These are phyloP conservation scores for Candoia aspera DNA, from an alignment of 2,113 vertebrate genomes.

Conservation along the genomic window DNA sequence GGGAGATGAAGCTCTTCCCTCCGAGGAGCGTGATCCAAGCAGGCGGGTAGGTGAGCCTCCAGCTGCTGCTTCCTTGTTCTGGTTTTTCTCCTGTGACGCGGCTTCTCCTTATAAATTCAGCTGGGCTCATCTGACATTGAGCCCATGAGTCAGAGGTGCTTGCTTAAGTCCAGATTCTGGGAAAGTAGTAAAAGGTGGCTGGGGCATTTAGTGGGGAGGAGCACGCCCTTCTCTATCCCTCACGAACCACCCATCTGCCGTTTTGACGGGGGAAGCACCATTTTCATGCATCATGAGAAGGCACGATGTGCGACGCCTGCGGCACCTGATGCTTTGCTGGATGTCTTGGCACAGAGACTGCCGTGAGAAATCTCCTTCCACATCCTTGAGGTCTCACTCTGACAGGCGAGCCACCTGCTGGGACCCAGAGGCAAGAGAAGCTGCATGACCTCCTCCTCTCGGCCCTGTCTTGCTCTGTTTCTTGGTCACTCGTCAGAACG, in stretches of 20 bases:
- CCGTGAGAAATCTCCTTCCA: neutral
- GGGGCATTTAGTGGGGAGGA: neutral
- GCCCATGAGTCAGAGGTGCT: neutral
- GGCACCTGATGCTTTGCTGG: neutral
- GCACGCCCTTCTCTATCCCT: neutral
- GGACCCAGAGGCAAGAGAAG: neutral
- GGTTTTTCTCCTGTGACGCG: neutral
- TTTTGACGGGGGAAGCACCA: neutral
- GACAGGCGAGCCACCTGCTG: neutral
- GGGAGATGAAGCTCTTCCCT: slow-evolving; percentile 13
- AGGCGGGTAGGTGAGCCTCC: slow-evolving; percentile 63
- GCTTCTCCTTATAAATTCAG: neutral
- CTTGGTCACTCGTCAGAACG: neutral
- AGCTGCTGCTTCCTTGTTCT: neutral
- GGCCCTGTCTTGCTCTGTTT: neutral
- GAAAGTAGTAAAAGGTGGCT: neutral
- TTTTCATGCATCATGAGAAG: neutral
- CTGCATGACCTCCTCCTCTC: neutral
- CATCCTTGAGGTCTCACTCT: neutral
- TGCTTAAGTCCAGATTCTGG: neutral
- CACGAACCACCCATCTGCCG: neutral
- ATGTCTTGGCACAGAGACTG: neutral
- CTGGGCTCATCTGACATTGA: neutral
- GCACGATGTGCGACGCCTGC: no score
- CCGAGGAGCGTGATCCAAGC: slow-evolving; percentile 14